Evolutionary conservation across 2,113 vertebrate genomes (phyloP), one percentile per base, ranked within the genome.

Genomic region (Gadus macrocephalus): DNA sequence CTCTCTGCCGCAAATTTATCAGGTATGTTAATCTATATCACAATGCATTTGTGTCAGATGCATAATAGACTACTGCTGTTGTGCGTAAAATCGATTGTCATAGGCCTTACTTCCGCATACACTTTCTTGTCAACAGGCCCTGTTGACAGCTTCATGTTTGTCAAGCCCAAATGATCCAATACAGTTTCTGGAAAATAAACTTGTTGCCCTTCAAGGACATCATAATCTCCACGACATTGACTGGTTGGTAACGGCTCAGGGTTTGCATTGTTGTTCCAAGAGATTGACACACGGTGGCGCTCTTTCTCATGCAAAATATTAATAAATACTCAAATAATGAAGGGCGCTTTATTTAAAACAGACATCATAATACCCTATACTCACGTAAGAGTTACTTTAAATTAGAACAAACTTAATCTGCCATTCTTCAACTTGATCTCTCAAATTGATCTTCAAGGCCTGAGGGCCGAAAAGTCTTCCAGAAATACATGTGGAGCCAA

Each of bases 1-100:
- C 55, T 83, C 72, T n/a, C 71, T 83, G 22, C 72, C 82, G 56
- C 74, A 86, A 56, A 73, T 86, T 73, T 82, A 70, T 28, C 72
- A 83, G 83, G 85, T 86, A 64, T n/a, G 38, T 62, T 62, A 7
- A 25, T 62, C 8, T 2, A 12, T 22, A 4, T 19, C 58, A 20
- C 25, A 20, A 62, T 20, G 14, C 60, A 62, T 25, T 58, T 55
- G 12, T 12, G 53, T 11, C 3, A 55, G 16, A 55, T 14, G 17
- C 42, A 58, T 58, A 17, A n/a, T 58, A 58, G 55, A 3, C 55
- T 14, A 58, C 15, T 58, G 31, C 6, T 35, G 31, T 35, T 35
- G 31, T 35, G 55, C 55, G n/a, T 58, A 2, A 58, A 58, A 58
- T n/a, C 55, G 14, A n/a, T 35, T 4, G 4, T 35, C 22, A 22